Percentiles rank a stretch among this genome's conserved stretches.
phyloP scores from a whole-genome alignment of 2,797 vertebrate species.

The Distichodus sexfasciatus region DNA sequence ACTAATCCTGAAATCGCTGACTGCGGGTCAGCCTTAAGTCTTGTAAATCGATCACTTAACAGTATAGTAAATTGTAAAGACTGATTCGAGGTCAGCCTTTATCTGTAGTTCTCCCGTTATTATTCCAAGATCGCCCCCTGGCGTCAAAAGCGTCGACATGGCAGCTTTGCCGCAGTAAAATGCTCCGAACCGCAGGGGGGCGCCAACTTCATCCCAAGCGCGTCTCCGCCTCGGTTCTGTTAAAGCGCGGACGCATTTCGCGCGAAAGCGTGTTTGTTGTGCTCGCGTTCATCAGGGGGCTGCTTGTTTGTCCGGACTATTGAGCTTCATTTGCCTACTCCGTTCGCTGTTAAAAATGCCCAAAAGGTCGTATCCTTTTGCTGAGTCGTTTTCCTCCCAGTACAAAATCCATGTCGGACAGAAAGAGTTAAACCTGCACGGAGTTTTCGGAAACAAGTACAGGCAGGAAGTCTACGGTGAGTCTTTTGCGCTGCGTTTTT shows the following conservation, averaged over 20 bases:
- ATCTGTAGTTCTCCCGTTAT: too few species aligned
- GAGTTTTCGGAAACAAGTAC: conserved; percentile 71
- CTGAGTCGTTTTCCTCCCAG: conserved; percentile 75
- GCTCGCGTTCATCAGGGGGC: neutral
- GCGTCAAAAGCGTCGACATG: too few species aligned
- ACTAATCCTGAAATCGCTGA: too few species aligned
- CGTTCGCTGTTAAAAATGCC: conserved; percentile 61
- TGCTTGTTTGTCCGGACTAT: neutral
- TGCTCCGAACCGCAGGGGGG: neutral
- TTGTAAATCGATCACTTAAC: too few species aligned
- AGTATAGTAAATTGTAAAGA: too few species aligned
- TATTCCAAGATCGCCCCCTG: too few species aligned
- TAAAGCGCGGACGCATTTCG: conserved; percentile 29
- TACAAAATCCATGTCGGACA: conserved; percentile 76
- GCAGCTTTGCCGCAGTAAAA: too few species aligned
- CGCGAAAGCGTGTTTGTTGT: conserved; percentile 26
- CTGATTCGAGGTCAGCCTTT: too few species aligned
- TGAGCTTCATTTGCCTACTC: neutral
- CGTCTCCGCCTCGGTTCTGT: neutral
- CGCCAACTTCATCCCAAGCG: neutral
- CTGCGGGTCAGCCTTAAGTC: too few species aligned
- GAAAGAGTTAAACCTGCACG: conserved; percentile 65
- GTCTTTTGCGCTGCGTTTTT: conserved; percentile 27
- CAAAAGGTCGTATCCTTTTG: conserved; percentile 73
- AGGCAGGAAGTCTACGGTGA: conserved; percentile 74